These are phyloP conservation scores for Leptinotarsa rubiginosa DNA, from an alignment of 2,888 invertebrate species.

Conservation along the genomic window DNA sequence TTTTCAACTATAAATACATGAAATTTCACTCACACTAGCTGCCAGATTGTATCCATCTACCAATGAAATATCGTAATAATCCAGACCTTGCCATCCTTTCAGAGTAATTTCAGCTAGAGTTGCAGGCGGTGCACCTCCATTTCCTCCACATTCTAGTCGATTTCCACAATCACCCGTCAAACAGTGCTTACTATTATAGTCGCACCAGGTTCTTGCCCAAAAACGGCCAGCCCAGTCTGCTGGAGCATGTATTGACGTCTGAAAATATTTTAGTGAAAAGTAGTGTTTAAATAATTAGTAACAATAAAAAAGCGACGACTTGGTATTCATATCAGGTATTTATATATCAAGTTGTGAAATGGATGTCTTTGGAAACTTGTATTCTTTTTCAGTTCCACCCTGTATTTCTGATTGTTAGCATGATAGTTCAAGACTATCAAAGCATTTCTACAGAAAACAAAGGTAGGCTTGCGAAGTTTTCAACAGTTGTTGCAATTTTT, in stretches of 20 bases:
- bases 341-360: no score
- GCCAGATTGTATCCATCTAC: slow-evolving; percentile 68
- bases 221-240: slow-evolving; percentile 65
- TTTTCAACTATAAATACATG: no score
- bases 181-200: slow-evolving; percentile 57
- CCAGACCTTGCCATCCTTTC: slow-evolving; percentile 60
- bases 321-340: no score
- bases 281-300: no score
- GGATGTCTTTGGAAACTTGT: no score
- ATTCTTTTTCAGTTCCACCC: no score
- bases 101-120: slow-evolving; percentile 66
- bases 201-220: slow-evolving; percentile 67
- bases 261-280: slow-evolving; percentile 18
- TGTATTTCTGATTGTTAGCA: no score
- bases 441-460: no score
- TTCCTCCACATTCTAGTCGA: slow-evolving; percentile 64
- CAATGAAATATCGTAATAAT: slow-evolving; percentile 68
- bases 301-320: no score
- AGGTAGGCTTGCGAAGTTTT: no score
- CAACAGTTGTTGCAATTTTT: no score
- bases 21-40: slow-evolving; percentile 53
- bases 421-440: no score
- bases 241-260: slow-evolving; percentile 51
- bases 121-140: slow-evolving; percentile 65
- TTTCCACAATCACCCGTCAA: slow-evolving; percentile 65